Conservation (phyloP, 2,888 invertebrate species). For the Drosophila dives region DNA sequence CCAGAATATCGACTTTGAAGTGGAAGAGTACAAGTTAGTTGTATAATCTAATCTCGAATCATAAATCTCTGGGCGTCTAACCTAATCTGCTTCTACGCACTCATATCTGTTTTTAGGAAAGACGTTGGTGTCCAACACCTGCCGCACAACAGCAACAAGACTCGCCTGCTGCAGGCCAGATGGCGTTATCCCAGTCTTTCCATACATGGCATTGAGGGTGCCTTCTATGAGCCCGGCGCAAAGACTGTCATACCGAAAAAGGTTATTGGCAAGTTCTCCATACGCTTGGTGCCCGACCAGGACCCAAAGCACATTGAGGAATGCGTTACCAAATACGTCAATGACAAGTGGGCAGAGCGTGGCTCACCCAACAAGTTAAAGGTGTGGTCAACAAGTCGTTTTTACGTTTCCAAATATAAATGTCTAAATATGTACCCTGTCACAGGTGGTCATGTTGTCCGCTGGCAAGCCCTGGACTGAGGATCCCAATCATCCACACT, state of each 20-base stretch:
- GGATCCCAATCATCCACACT: slow-evolving; percentile 96
- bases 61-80: slow-evolving; percentile 47
- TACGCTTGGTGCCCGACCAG: slow-evolving; percentile 98
- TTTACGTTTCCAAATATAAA: background rate
- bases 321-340: slow-evolving; percentile 91
- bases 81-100: slow-evolving; percentile 5
- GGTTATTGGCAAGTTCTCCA: slow-evolving; percentile 98
- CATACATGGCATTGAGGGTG: slow-evolving; percentile 96
- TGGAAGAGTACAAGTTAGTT: slow-evolving; percentile 89
- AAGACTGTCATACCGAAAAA: slow-evolving; percentile 98
- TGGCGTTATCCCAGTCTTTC: slow-evolving; percentile 98
- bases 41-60: slow-evolving; percentile 47
- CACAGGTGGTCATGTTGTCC: slow-evolving; percentile 68
- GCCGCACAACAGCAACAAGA: slow-evolving; percentile 92
- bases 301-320: slow-evolving; percentile 92
- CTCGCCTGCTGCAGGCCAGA: slow-evolving; percentile 94
- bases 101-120: slow-evolving; percentile 69
- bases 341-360: slow-evolving; percentile 91
- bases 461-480: slow-evolving; percentile 95
- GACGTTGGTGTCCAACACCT: slow-evolving; percentile 90
- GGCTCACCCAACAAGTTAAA: slow-evolving; percentile 95
- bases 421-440: no score
- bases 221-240: slow-evolving; percentile 95
- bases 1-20: slow-evolving; percentile 93
- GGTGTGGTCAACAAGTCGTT: slow-evolving; percentile 54